Percentiles rank a stretch among this genome's conserved stretches.
Evolutionary conservation across 1,140 invertebrate genomes (phyloP).

Genomic region (Drosophila parvula): DNA sequence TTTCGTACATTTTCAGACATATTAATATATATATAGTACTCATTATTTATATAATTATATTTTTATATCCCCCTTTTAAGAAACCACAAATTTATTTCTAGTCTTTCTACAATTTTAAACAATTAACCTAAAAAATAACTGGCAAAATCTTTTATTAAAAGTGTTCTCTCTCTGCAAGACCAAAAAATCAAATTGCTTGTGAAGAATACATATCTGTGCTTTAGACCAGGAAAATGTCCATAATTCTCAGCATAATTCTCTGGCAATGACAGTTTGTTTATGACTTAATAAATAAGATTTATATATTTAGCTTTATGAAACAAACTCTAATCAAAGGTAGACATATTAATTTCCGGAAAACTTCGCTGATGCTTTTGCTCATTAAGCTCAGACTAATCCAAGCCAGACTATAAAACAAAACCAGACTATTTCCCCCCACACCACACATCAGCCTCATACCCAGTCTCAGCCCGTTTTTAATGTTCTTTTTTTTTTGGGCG

Average conservation of each 20-base stretch:
- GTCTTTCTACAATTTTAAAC: no score
- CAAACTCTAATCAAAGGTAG: constrained; percentile 8
- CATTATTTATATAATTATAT: no score
- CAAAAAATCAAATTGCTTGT: constrained; percentile 5
- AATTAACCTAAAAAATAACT: no score
- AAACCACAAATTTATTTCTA: no score
- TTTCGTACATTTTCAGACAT: no score
- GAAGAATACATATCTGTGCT: constrained; percentile 26
- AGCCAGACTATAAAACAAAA: constrained; percentile 12
- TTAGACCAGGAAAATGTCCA: constrained; percentile 28
- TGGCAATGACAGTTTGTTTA: constrained; percentile 22
- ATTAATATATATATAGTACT: no score
- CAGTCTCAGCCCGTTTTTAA: constrained; percentile 45
- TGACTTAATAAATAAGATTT: constrained; percentile 6
- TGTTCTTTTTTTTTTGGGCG: constrained; percentile 25
- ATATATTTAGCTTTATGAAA: not conserved
- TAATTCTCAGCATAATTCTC: constrained; percentile 22
- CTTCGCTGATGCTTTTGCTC: constrained; percentile 14
- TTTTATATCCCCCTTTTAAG: no score
- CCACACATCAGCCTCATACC: constrained; percentile 17
- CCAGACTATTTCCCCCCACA: not conserved
- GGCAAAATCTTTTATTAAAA: no score
- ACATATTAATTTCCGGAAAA: constrained; percentile 35
- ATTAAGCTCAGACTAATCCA: constrained; percentile 48
- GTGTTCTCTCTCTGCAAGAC: not conserved